Percentiles rank a stretch among this genome's conserved stretches.
Evolutionary conservation across 2,113 vertebrate species (phyloP).

Genomic region (Scalopus aquaticus): DNA sequence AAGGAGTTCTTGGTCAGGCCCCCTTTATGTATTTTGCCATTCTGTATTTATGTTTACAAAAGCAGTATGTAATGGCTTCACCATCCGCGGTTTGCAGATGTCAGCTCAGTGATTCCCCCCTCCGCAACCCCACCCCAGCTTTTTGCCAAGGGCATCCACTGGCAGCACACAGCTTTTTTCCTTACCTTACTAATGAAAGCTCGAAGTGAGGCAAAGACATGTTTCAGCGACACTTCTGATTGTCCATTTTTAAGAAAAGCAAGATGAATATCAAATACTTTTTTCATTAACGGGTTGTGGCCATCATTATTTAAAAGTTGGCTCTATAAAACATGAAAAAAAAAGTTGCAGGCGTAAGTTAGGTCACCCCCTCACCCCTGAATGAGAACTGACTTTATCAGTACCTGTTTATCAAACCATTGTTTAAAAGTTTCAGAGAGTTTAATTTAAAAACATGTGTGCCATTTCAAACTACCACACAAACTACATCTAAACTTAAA

Average conservation of each 20-base stretch:
- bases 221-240: constrained; percentile 93
- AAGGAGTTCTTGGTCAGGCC: background rate
- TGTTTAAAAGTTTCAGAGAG: background rate
- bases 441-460: constrained; percentile 2
- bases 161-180: background rate
- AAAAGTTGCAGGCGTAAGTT: constrained; percentile 32
- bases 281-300: constrained; percentile 97
- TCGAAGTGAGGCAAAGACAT: constrained; percentile 94
- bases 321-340: constrained; percentile 84
- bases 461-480: constrained; percentile 36
- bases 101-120: background rate
- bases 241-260: constrained; percentile 95
- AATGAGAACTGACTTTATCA: constrained; percentile 7
- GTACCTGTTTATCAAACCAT: background rate
- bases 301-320: constrained; percentile 95
- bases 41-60: background rate
- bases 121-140: background rate
- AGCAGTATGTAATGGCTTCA: background rate
- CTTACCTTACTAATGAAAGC: constrained; percentile 96
- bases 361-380: background rate
- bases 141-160: background rate
- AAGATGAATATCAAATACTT: constrained; percentile 96
- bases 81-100: background rate
- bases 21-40: background rate
- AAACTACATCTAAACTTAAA: background rate